Evolutionary conservation across 2,797 vertebrate genomes (phyloP), one percentile per base, ranked within the genome.

Genomic region (Picus viridis): DNA sequence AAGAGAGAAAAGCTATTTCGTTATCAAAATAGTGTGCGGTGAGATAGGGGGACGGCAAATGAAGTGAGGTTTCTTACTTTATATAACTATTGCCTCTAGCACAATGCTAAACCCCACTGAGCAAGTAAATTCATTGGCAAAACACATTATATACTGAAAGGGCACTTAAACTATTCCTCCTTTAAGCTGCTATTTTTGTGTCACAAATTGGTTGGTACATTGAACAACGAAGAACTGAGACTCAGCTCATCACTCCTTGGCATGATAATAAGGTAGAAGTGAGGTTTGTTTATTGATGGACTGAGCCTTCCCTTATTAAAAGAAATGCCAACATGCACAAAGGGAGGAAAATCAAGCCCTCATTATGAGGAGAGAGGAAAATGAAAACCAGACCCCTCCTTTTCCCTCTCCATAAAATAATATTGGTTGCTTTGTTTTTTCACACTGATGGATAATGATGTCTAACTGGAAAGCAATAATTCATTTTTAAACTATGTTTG

Each of bases 51-150:
- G 16, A 56, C 58, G 51, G 88, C 39, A 94, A 91, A 93, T 36
- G 41, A 83, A 89, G 56, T 29, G 18, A 89, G 57, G 56, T 83
- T 93, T 91, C 1, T 0, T 86, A 51, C 86, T 96, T 95, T 94
- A 83, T 78, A 80, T 92, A 94, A 86, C 29, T 68, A 91, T 22
- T 67, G 90, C 73, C 86, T 91, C 59, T 47, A 90, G 89, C 88
- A 95, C 63, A 94, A 92, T 29, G 73, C 63, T 88, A 95, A 94
- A 79, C 24, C 43, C 39, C 34, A 68, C 57, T 65, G 85, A 93
- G 87, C 73, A 96, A 96, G 79, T 24, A 93, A 89, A 92, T 75
- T 82, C 67, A 93, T 85, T 92, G 86, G 75, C 24, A 89, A 95
- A 96, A 93, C 74, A 75, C 69, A 89, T 77, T 68, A 91, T 45